Evolutionary conservation across 2,888 invertebrate species (phyloP).

Genomic region (Lycia hirtaria): DNA sequence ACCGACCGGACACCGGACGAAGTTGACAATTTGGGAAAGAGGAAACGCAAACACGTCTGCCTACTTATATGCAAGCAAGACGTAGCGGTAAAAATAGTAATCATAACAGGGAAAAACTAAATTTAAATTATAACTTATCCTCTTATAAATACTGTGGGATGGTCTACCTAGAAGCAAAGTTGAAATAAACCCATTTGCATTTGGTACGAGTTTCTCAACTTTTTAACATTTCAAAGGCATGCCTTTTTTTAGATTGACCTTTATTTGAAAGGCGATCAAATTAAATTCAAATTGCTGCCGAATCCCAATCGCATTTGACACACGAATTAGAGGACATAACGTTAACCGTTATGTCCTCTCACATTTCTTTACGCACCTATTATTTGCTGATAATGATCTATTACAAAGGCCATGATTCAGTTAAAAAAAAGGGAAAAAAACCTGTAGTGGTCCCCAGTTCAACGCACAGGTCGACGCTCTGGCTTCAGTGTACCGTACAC

Average conservation of each 20-base stretch:
- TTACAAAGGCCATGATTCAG: slow-evolving; percentile 53
- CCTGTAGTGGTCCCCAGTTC: slow-evolving; percentile 74
- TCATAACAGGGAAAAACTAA: slow-evolving; percentile 23
- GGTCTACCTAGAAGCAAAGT: slow-evolving; percentile 19
- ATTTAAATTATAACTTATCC: slow-evolving; percentile 33
- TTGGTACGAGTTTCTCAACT: slow-evolving; percentile 28
- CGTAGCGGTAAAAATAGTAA: slow-evolving; percentile 21
- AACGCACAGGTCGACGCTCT: slow-evolving; percentile 80
- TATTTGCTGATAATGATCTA: slow-evolving; percentile 34
- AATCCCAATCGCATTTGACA: slow-evolving; percentile 14
- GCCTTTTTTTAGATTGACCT: slow-evolving; percentile 10
- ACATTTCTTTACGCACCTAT: slow-evolving; percentile 24
- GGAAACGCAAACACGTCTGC: slow-evolving; percentile 43
- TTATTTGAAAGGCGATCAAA: slow-evolving; percentile 4
- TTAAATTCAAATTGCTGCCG: slow-evolving; percentile 9
- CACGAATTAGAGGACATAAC: slow-evolving; percentile 13
- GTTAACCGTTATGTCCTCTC: slow-evolving; percentile 23
- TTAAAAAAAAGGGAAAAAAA: slow-evolving; percentile 62
- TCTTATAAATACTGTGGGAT: slow-evolving; percentile 20
- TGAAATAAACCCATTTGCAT: slow-evolving; percentile 31
- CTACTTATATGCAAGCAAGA: slow-evolving; percentile 18
- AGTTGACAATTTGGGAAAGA: slow-evolving; percentile 56
- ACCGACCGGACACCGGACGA: slow-evolving; percentile 52
- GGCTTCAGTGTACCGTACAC: slow-evolving; percentile 72
- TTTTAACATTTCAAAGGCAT: slow-evolving; percentile 37